Evolutionary conservation across 1,140 invertebrate genomes (phyloP), one percentile per base, ranked within the genome.

Genomic region (Caerostris darwini): DNA sequence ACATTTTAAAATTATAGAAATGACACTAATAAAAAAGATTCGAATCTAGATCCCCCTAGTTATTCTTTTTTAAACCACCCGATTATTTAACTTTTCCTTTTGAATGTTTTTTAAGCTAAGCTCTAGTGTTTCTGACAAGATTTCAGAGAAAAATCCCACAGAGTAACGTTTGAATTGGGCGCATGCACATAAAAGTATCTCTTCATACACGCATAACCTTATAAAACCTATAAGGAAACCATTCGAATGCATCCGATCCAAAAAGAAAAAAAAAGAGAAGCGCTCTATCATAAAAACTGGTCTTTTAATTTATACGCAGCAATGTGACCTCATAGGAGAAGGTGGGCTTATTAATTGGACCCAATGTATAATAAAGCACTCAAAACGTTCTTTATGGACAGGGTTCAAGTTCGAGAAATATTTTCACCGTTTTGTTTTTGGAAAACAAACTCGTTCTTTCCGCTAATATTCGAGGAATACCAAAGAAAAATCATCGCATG

Each of bases 291-390:
- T 77, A 69, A 69, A 90, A 90, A 90, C 88, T 69, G 90, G 77
- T 83, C 71, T 82, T 91, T 85, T 83, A 92, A 92, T 92, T 92
- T 92, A 92, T 92, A 64, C 90, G 57, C 54, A 67, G 34, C 57
- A 85, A 85, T 85, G 77, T 92, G 81, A 92, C 90, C 90, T 57
- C 61, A 64, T 56, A 12, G 14, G 82, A 71, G 58, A 85, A 85
- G 90, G 90, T 67, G 59, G 90, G 77, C 81, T 85, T 92, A 92
- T 92, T 92, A 92, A 92, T 92, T 92, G 90, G 90, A 67, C 85
- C 90, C 85, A 92, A 92, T 85, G 90, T 58, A 92, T 92, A 92
- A 92, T 92, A 92, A 92, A 92, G 90, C 90, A 92, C 90, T 92
- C 90, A 83, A 59, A 67, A 81, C 50, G 77, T 92, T 85, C 58